Conservation (phyloP, 2,797 vertebrate species). For the Oophaga sylvatica region DNA sequence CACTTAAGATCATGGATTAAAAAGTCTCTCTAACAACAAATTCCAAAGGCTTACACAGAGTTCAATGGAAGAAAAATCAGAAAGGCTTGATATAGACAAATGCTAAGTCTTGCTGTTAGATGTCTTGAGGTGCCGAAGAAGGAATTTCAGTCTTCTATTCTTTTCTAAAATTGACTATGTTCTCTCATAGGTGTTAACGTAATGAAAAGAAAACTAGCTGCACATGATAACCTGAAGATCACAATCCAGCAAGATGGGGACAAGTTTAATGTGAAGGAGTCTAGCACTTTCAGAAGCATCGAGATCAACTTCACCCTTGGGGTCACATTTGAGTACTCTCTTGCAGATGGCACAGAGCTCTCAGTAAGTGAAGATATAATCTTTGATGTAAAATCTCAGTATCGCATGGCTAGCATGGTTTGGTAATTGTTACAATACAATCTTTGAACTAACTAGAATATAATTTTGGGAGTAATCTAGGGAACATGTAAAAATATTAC, state of each 20-base stretch:
- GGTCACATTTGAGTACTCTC: conserved; percentile 81
- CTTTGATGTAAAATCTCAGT: background rate
- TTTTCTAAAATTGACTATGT: background rate
- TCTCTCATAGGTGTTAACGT: conserved; percentile 78
- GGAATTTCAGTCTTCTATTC: background rate
- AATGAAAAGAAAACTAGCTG: conserved; percentile 90
- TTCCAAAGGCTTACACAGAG: too few relatives aligned
- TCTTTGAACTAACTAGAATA: background rate
- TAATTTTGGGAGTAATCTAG: too few relatives aligned
- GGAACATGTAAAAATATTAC: too few relatives aligned
- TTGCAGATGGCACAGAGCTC: conserved; percentile 91
- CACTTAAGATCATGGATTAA: background rate
- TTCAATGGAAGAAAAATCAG: too few relatives aligned
- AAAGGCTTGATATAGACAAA: background rate
- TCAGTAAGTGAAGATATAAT: conserved; percentile 71
- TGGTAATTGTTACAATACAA: too few relatives aligned
- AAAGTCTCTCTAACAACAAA: background rate
- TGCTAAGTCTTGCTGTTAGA: background rate
- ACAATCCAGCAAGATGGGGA: conserved; percentile 84
- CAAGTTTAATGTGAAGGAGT: conserved; percentile 86
- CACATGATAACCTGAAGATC: conserved; percentile 90
- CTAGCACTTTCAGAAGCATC: conserved; percentile 84
- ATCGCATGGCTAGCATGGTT: background rate
- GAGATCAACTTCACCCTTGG: conserved; percentile 87
- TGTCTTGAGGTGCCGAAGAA: background rate